A percentile compares a stretch with the other conserved stretches of the same genome.
Conservation (phyloP, 2,888 invertebrate genomes). For the Latrodectus elegans region DNA sequence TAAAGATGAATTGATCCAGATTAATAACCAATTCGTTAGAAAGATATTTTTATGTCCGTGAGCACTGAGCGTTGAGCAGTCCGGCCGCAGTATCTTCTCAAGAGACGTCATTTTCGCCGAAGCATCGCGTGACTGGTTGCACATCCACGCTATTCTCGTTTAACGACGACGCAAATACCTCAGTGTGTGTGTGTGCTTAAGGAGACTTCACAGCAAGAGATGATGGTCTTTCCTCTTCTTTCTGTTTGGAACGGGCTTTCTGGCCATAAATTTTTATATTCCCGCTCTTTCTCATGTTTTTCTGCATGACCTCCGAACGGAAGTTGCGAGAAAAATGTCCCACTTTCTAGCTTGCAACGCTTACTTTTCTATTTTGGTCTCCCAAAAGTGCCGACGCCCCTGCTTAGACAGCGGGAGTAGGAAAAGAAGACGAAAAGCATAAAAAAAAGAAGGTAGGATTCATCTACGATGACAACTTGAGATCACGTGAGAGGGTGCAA, state of each 20-base stretch:
- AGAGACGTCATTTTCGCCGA: too few species aligned
- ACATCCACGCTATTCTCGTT: not conserved
- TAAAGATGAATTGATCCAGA: too few species aligned
- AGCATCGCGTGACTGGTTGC: not conserved
- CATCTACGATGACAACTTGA: slow-evolving; percentile 54
- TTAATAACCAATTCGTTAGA: too few species aligned
- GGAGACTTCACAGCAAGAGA: not conserved
- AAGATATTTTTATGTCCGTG: too few species aligned
- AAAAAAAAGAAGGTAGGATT: slow-evolving; percentile 11
- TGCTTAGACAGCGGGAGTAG: slow-evolving; percentile 16
- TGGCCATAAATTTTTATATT: slow-evolving; percentile 56
- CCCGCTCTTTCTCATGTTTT: slow-evolving; percentile 16
- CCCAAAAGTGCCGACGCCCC: slow-evolving; percentile 65
- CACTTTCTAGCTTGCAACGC: slow-evolving; percentile 44
- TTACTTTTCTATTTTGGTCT: slow-evolving; percentile 50
- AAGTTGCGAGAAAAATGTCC: slow-evolving; percentile 57
- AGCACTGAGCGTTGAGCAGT: too few species aligned
- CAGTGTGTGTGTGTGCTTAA: not conserved
- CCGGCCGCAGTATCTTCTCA: too few species aligned
- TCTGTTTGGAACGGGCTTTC: slow-evolving; percentile 18
- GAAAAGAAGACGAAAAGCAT: slow-evolving; percentile 3
- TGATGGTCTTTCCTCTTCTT: slow-evolving; percentile 11
- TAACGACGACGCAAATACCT: slow-evolving; percentile 1
- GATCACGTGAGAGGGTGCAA: slow-evolving; percentile 50
- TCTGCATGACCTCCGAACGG: slow-evolving; percentile 27